Conservation (phyloP, 2,113 vertebrate genomes). For the Cranoglanis bouderius region DNA sequence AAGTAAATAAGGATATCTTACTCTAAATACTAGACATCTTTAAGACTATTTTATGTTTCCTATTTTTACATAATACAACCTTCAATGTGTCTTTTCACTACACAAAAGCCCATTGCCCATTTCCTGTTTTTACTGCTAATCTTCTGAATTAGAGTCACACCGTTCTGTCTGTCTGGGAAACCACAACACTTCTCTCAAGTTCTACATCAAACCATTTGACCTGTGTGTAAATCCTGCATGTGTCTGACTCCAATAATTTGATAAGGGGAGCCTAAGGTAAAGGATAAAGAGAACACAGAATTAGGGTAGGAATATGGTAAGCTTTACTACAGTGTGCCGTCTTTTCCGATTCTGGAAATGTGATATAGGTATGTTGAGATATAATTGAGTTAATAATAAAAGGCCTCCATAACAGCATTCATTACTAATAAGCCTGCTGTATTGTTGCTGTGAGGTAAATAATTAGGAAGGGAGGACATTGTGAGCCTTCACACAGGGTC, state of each 20-base stretch:
- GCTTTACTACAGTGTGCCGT: constrained; percentile 42
- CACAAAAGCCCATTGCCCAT: background rate
- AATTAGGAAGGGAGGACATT: constrained; percentile 58
- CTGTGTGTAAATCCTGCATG: constrained; percentile 11
- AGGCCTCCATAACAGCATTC: constrained; percentile 70
- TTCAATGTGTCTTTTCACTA: background rate
- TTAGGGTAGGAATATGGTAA: background rate
- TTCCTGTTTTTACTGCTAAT: constrained; percentile 7
- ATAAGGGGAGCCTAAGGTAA: constrained; percentile 26
- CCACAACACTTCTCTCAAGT: background rate
- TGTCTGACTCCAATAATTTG: constrained; percentile 27
- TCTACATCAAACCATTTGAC: constrained; percentile 19
- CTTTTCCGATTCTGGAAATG: constrained; percentile 67
- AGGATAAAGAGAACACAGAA: background rate
- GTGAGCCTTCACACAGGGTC: background rate
- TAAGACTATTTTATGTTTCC: background rate
- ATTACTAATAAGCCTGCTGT: constrained; percentile 55
- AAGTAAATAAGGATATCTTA: background rate
- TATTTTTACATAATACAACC: background rate
- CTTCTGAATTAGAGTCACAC: background rate
- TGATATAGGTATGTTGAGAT: constrained; percentile 65
- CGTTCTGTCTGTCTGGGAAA: constrained; percentile 16
- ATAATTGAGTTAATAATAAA: constrained; percentile 70
- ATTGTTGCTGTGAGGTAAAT: constrained; percentile 64
- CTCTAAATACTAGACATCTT: background rate